Conservation (phyloP, 2,888 invertebrate genomes). For the Deladenus siricidicola region DNA sequence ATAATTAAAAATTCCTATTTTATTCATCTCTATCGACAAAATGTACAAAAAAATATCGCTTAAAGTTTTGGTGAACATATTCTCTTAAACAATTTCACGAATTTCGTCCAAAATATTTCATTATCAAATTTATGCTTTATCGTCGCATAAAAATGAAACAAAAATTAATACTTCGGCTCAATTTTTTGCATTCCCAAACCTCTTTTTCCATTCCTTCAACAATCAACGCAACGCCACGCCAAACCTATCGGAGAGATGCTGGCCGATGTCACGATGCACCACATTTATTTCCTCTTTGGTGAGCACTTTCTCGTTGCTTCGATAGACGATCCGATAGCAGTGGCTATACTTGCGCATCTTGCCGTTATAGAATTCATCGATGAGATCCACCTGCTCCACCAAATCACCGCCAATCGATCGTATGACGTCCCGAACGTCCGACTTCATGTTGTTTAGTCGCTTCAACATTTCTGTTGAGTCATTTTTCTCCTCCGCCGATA, state of each 20-base stretch:
- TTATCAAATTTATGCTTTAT: no score
- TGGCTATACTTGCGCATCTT: slow-evolving; percentile 74
- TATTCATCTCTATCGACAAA: no score
- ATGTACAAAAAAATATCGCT: no score
- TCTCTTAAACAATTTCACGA: no score
- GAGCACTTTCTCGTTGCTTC: slow-evolving; percentile 81
- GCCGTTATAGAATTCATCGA: slow-evolving; percentile 78
- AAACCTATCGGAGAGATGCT: slow-evolving; percentile 29
- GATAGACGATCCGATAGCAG: slow-evolving; percentile 78
- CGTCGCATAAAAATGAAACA: no score
- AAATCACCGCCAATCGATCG: slow-evolving; percentile 78
- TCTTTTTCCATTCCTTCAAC: no score
- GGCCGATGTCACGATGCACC: slow-evolving; percentile 43
- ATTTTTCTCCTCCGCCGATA: slow-evolving; percentile 6
- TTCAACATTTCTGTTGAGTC: neutral
- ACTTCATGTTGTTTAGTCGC: slow-evolving; percentile 37
- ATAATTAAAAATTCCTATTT: no score
- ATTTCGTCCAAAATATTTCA: no score
- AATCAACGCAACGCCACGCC: slow-evolving; percentile 30
- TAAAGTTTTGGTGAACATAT: no score
- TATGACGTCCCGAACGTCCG: slow-evolving; percentile 72
- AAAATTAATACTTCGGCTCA: no score
- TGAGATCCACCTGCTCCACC: slow-evolving; percentile 69
- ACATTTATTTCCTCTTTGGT: slow-evolving; percentile 69
- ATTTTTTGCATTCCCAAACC: slow-evolving; percentile 5